phyloP scores from a whole-genome alignment of 2,888 invertebrate genomes.

The Heliconius charithonia region DNA sequence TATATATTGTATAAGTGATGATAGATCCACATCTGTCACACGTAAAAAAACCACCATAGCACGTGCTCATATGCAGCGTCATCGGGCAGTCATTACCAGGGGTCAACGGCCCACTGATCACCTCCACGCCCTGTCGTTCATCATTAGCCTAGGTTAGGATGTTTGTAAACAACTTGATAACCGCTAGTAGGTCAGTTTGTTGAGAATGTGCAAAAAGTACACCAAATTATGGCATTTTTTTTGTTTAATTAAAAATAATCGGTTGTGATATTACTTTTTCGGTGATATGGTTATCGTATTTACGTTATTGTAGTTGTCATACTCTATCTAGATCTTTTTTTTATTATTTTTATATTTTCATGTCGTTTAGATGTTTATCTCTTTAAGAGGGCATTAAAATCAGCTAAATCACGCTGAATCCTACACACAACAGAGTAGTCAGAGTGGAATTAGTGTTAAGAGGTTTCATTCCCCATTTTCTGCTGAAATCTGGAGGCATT shows the following conservation, averaged over 20 bases:
- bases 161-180: slow-evolving; percentile 81
- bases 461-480: neutral
- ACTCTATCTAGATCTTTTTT: neutral
- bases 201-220: slow-evolving; percentile 21
- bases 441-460: neutral
- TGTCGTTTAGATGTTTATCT: no score
- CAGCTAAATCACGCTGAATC: neutral
- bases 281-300: neutral
- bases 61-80: slow-evolving; percentile 80
- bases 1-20: slow-evolving; percentile 43
- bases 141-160: slow-evolving; percentile 84
- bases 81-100: slow-evolving; percentile 81
- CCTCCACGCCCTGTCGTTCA: slow-evolving; percentile 81
- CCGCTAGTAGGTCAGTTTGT: slow-evolving; percentile 50
- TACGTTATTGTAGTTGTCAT: neutral
- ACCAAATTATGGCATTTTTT: neutral
- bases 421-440: neutral
- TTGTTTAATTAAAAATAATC: neutral
- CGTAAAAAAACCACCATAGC: slow-evolving; percentile 54
- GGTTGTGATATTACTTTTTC: neutral
- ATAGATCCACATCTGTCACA: slow-evolving; percentile 49
- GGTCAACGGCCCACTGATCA: slow-evolving; percentile 81
- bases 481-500: neutral
- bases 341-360: neutral
- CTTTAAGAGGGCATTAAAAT: no score